Conservation (phyloP, 2,113 vertebrate species). For the Parus major region DNA sequence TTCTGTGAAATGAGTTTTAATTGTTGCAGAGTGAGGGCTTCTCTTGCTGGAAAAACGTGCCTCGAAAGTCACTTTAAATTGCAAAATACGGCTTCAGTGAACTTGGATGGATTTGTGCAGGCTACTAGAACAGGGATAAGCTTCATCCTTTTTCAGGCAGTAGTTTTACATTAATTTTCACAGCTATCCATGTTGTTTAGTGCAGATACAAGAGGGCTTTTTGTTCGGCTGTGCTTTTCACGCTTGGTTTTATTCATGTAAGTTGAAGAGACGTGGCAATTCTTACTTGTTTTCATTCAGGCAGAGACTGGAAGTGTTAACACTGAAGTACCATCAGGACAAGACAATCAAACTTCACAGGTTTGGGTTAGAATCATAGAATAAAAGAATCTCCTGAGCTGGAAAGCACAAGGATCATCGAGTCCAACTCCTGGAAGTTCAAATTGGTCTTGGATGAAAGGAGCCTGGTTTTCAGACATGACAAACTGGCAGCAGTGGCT, state of each 20-base stretch:
- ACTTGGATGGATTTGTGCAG: constrained; percentile 28
- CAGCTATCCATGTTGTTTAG: background rate
- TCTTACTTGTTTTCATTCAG: background rate
- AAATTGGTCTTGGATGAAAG: background rate
- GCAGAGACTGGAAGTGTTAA: background rate
- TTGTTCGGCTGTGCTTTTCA: background rate
- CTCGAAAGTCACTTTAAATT: background rate
- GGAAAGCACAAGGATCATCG: background rate
- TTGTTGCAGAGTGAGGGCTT: background rate
- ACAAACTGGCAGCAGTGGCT: background rate
- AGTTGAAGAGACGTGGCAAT: background rate
- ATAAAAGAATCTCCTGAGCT: background rate
- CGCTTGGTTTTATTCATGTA: background rate
- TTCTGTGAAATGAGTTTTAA: constrained; percentile 4
- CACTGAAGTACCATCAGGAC: background rate
- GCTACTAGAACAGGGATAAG: background rate
- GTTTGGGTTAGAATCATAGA: background rate
- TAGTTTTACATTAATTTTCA: constrained; percentile 17
- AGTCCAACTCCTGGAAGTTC: background rate
- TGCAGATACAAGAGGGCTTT: background rate
- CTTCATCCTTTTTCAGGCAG: background rate
- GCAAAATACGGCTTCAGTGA: background rate
- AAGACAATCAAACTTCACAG: background rate
- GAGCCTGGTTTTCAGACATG: background rate
- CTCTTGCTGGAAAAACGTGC: background rate